Evolutionary conservation across 1,140 invertebrate species (phyloP), one percentile per base, ranked within the genome.

Genomic region (Steinernema feltiae): DNA sequence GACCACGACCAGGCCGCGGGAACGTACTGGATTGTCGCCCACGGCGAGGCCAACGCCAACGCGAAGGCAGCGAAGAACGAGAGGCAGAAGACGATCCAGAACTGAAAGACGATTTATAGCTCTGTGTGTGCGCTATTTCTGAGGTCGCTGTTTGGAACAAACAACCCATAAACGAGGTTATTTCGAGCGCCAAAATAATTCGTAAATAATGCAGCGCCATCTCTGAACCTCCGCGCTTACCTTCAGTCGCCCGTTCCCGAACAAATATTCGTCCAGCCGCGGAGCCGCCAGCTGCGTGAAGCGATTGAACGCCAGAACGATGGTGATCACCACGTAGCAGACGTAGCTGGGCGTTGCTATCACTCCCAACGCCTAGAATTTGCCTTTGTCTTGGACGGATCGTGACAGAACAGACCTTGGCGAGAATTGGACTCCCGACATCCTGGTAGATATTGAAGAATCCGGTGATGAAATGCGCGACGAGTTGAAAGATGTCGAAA

Each of bases 301-400:
- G 24, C 81, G 72, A 76, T 82, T 81, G n/a, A 82, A 70, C 0
- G 81, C 74, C 21, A 82, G 48, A 32, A 82, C 72, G 21, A 83
- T 71, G 15, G 81, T 82, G 2, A 81, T 30, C 7, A 83, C 32
- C 1, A 77, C 74, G 70, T 84, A 82, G 27, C 70, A 63, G 2
- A 83, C 75, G 41, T 82, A 82, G 29, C 78, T 71, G 1, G 81
- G 75, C n/a, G 80, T 81, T 1, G 76, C 81, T 32, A 83, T 76
- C 7, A 75, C 72, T 1, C 81, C 81, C 63, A 82, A 71, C 7
- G 35, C 69, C 79, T 81, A 31, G 46, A 78, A 48, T 17, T 46
- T 31, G 21, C n/a, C n/a, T 18, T 46, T 7, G 41, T 46, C 7
- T 12, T 46, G 7, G 7, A 12, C 7, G 41, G 7, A 46, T 46